Evolutionary conservation across 2,113 vertebrate species (phyloP).

Genomic region (Platysternon megacephalum): DNA sequence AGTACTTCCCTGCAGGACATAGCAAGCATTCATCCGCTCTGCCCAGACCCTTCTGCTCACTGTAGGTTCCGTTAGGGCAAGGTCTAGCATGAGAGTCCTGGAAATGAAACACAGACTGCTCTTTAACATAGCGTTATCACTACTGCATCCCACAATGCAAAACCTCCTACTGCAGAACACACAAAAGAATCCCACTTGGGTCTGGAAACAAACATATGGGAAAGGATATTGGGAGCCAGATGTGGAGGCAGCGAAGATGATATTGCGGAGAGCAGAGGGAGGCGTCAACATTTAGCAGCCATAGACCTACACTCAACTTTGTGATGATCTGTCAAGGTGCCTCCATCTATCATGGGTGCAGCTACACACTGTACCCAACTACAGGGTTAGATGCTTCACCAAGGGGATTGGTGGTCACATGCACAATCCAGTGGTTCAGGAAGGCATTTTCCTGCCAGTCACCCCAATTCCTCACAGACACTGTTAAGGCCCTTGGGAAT

Average conservation of each 20-base stretch:
- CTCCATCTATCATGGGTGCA: neutral
- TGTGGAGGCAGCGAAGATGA: neutral
- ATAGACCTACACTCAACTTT: neutral
- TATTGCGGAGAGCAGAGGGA: neutral
- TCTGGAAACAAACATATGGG: neutral
- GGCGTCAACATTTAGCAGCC: neutral
- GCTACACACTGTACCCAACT: neutral
- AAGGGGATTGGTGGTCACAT: neutral
- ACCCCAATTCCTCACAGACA: neutral
- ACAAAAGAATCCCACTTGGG: too few relatives aligned
- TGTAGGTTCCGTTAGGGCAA: conserved; percentile 89
- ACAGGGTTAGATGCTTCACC: neutral
- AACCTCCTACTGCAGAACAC: neutral
- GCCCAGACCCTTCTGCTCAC: conserved; percentile 80
- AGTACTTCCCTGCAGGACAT: conserved; percentile 86
- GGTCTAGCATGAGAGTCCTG: conserved; percentile 83
- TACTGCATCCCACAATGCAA: neutral
- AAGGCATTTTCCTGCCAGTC: neutral
- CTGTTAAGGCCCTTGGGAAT: neutral
- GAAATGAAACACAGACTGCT: fast-evolving
- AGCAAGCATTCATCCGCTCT: conserved; percentile 78
- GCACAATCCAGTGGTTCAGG: neutral
- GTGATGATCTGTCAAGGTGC: neutral
- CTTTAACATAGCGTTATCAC: fast-evolving
- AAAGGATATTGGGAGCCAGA: neutral